Evolutionary conservation across 1,140 invertebrate genomes (phyloP), one percentile per base, ranked within the genome.

Genomic region (Brachionus rotundiformis): DNA sequence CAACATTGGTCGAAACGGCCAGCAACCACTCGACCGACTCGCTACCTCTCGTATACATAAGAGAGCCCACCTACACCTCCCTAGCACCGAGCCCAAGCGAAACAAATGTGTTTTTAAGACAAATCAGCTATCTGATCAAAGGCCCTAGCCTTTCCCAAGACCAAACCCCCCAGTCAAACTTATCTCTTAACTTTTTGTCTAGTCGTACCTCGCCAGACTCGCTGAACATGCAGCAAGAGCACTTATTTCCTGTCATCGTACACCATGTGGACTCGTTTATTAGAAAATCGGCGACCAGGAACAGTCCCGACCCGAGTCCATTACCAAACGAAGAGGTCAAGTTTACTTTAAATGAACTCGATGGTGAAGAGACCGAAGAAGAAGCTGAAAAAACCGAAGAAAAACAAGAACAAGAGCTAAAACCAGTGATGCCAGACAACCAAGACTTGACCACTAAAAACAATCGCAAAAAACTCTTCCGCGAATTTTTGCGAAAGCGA

Each of bases 401-500:
- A 75, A 11, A 41, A 1, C 13, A 27, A 7, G 19, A 16, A 31
- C 36, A 13, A 33, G 65, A 19, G 31, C 2, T 19, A 8, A 36
- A 44, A 75, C n/a, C 29, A 71, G 65, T 71, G 36, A 19, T 25
- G 7, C 7, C 16, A 25, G 16, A 59, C 23, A 23, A 23, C 49
- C 19, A 29, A 65, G 25, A 10, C 61, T 1, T n/a, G n/a, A 39
- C 8, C n/a, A 23, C n/a, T 3, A 36, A 71, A 33, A 7, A 23
- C 10, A 73, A 73, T 73, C 19, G 44, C 29, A 59, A 59, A 36
- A 63, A 59, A 59, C 13, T 79, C 19, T 79, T 79, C 31, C n/a
- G 44, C 3, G 76, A 54, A 29, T 79, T 79, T 63, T 19, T 79
- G 33, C 44, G 59, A 6, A 79, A 79, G 33, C 44, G 76, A 3